These are phyloP conservation scores for Graphium colonna DNA, from an alignment of 2,888 invertebrate genomes.

Conservation along the genomic window DNA sequence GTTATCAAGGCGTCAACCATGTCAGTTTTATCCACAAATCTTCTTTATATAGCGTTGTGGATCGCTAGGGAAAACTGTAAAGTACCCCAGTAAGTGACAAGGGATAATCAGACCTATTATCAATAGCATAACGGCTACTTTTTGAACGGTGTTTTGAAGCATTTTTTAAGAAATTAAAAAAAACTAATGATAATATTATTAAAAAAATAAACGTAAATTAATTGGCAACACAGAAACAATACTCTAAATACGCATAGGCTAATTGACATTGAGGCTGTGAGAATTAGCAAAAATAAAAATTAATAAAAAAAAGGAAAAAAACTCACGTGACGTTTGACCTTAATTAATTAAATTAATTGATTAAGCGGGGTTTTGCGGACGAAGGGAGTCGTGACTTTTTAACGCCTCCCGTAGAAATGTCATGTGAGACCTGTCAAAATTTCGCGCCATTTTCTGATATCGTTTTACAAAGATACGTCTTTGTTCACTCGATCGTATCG, in stretches of 20 bases:
- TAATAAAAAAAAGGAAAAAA: constrained; percentile 34
- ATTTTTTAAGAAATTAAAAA: constrained; percentile 53
- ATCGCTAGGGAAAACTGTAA: constrained; percentile 30
- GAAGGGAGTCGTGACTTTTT: constrained; percentile 40
- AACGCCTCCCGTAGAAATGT: constrained; percentile 34
- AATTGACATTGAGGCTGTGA: constrained; percentile 80
- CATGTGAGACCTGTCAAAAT: constrained; percentile 30
- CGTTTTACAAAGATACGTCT: neutral
- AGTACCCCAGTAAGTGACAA: constrained; percentile 66
- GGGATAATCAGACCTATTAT: constrained; percentile 67
- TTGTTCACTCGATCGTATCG: neutral
- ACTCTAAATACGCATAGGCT: constrained; percentile 79
- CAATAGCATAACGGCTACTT: constrained; percentile 75
- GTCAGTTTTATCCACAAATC: constrained; percentile 45
- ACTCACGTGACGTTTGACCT: constrained; percentile 68
- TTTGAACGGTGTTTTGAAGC: constrained; percentile 78
- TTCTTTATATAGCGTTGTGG: constrained; percentile 50
- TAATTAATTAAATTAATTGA: constrained; percentile 58
- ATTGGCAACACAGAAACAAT: constrained; percentile 79
- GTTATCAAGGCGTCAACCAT: constrained; percentile 40
- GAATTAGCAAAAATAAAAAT: constrained; percentile 73
- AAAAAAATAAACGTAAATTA: constrained; percentile 62
- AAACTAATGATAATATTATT: constrained; percentile 39
- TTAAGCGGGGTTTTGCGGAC: constrained; percentile 56
- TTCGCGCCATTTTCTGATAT: constrained; percentile 27